These are phyloP conservation scores for Drosophila niveifrons DNA, from an alignment of 2,888 invertebrate genomes.

Conservation along the genomic window DNA sequence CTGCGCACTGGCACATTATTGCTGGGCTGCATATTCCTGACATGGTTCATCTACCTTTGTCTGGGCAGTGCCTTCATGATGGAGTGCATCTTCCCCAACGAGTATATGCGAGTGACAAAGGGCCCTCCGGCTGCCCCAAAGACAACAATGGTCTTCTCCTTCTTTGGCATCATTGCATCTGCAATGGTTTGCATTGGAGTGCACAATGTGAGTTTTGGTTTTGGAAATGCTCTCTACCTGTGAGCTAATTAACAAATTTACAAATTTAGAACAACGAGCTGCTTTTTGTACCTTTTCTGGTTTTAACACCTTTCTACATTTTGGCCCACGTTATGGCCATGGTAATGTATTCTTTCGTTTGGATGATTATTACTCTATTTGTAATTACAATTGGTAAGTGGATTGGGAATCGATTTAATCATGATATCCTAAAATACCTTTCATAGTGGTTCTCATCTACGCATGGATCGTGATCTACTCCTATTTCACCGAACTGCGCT, in stretches of 20 bases:
- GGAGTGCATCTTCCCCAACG: slow-evolving; percentile 66
- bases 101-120: slow-evolving; percentile 29
- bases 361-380: slow-evolving; percentile 41
- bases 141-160: slow-evolving; percentile 64
- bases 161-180: slow-evolving; percentile 57
- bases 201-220: slow-evolving; percentile 64
- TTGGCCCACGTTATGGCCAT: slow-evolving; percentile 50
- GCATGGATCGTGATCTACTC: slow-evolving; percentile 66
- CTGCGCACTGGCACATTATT: slow-evolving; percentile 56
- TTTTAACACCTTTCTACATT: slow-evolving; percentile 50
- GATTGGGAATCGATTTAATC: background rate
- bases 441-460: slow-evolving; percentile 52
- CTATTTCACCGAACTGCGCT: slow-evolving; percentile 63
- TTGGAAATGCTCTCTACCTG: background rate
- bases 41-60: slow-evolving; percentile 61
- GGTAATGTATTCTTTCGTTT: slow-evolving; percentile 48
- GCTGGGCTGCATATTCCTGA: slow-evolving; percentile 64
- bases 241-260: background rate
- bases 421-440: background rate
- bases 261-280: slow-evolving; percentile 65
- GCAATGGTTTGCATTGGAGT: slow-evolving; percentile 64
- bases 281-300: slow-evolving; percentile 61
- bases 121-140: slow-evolving; percentile 58
- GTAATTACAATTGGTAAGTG: slow-evolving; percentile 56
- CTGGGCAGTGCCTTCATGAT: slow-evolving; percentile 66